Evolutionary conservation across 1,140 invertebrate genomes (phyloP), one percentile per base, ranked within the genome.

Genomic region (Meloidogyne floridensis): DNA sequence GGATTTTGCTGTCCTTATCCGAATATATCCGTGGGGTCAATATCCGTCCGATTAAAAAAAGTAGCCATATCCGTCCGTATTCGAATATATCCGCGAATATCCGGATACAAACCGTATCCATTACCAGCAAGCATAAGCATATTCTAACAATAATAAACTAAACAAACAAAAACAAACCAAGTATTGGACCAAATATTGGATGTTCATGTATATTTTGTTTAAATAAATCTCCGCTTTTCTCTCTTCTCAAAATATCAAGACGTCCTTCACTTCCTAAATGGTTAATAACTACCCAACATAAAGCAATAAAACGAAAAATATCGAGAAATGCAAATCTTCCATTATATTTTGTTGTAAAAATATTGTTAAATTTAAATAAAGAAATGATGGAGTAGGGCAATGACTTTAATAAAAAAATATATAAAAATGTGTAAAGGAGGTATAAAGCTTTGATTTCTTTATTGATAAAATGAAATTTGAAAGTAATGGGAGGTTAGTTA

Each of bases 281-380:
- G 74, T 89, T 89, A 15, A 83, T 75, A 74, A 90, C 84, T 7
- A 89, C 88, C 88, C 88, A 89, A 20, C 87, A 74, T 56, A 89
- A 90, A 47, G 88, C 88, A 15, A 90, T 59, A 6, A 90, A 82
- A 43, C 88, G 89, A 75, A 89, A 86, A n/a, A 90, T 74, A 75
- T 89, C 88, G 8, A 89, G 78, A 42, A 89, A 76, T 65, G 89
- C 85, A 53, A 90, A 83, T 59, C 81, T 65, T 65, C n/a, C 59
- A 65, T 65, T 65, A 2, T 65, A 4, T 65, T 65, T 65, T 65
- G 15, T 1, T 3, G 15, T 65, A 6, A 65, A 65, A 6, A 65
- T 4, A 18, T n/a, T 65, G 7, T 6, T 65, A 11, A 2, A 65
- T 65, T 65, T 65, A 18, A 65, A 65, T 5, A 65, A 65, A n/a